A percentile compares a stretch with the other conserved stretches of the same genome.
These are phyloP conservation scores for Adineta ricciae DNA, from an alignment of 2,888 invertebrate species.

Conservation along the genomic window DNA sequence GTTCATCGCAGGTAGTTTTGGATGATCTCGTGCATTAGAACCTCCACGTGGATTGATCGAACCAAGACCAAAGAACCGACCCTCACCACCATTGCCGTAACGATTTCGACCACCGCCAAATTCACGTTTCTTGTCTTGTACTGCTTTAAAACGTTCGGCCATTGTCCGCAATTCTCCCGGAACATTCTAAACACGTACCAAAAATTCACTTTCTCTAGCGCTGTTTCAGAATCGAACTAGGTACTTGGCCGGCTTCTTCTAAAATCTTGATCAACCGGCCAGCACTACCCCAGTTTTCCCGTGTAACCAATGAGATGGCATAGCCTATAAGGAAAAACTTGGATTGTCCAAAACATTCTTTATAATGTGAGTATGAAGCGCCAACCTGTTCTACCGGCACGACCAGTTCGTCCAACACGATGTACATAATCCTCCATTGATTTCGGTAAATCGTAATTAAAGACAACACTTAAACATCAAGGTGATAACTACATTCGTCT, in stretches of 20 bases:
- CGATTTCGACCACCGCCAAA: conserved; percentile 2
- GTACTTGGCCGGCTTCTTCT: conserved; percentile 28
- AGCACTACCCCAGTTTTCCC: conserved; percentile 32
- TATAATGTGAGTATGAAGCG: conserved; percentile 40
- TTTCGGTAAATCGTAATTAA: conserved; percentile 83
- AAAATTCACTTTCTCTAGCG: neutral
- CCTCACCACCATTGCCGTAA: neutral
- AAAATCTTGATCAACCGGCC: conserved; percentile 26
- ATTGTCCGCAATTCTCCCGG: conserved; percentile 23
- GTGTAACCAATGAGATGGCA: conserved; percentile 25
- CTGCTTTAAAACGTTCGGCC: conserved; percentile 22
- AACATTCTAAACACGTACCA: neutral
- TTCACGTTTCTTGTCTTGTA: conserved; percentile 23
- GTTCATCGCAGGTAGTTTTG: neutral
- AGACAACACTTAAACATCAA: conserved; percentile 60
- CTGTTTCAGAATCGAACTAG: neutral
- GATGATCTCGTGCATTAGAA: neutral
- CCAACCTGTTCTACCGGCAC: conserved; percentile 74
- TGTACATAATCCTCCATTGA: conserved; percentile 93
- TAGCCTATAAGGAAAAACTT: neutral
- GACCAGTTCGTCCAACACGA: conserved; percentile 83
- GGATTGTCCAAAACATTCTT: neutral
- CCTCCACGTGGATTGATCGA: neutral
- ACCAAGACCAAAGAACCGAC: conserved; percentile 21
- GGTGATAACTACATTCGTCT: neutral